phyloP scores from a whole-genome alignment of 2,797 vertebrate species.

The Anguilla obscura region DNA sequence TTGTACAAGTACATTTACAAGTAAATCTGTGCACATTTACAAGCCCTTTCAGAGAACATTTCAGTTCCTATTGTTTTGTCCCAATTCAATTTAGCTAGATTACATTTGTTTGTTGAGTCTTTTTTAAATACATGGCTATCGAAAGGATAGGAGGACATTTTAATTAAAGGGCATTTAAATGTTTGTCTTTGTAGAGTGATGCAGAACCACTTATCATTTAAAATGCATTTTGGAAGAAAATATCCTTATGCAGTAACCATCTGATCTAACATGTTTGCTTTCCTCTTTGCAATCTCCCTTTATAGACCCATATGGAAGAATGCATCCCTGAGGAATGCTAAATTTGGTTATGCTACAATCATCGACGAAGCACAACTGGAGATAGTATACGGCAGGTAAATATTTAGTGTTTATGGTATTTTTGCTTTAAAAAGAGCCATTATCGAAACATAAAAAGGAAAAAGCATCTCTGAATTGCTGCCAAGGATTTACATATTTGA shows the following conservation, averaged over 20 bases:
- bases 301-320: constrained; percentile 71
- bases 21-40: constrained; percentile 57
- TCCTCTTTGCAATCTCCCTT: constrained; percentile 75
- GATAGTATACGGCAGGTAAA: constrained; percentile 67
- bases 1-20: neutral
- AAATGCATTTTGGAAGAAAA: constrained; percentile 75
- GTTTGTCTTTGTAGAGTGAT: constrained; percentile 72
- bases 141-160: constrained; percentile 74
- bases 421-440: constrained; percentile 51
- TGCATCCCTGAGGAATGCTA: constrained; percentile 73
- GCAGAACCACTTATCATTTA: constrained; percentile 76
- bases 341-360: constrained; percentile 68
- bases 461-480: constrained; percentile 58
- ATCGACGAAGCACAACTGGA: constrained; percentile 55
- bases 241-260: constrained; percentile 73
- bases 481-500: constrained; percentile 68
- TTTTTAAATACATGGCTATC: constrained; percentile 71
- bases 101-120: constrained; percentile 77
- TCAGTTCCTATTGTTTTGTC: constrained; percentile 62
- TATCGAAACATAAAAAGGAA: constrained; percentile 57
- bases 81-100: constrained; percentile 80
- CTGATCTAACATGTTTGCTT: constrained; percentile 74
- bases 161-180: constrained; percentile 82
- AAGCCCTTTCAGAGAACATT: constrained; percentile 63
- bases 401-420: constrained; percentile 66